These are phyloP conservation scores for Colaptes auratus DNA, from an alignment of 2,113 vertebrate genomes.

Conservation along the genomic window DNA sequence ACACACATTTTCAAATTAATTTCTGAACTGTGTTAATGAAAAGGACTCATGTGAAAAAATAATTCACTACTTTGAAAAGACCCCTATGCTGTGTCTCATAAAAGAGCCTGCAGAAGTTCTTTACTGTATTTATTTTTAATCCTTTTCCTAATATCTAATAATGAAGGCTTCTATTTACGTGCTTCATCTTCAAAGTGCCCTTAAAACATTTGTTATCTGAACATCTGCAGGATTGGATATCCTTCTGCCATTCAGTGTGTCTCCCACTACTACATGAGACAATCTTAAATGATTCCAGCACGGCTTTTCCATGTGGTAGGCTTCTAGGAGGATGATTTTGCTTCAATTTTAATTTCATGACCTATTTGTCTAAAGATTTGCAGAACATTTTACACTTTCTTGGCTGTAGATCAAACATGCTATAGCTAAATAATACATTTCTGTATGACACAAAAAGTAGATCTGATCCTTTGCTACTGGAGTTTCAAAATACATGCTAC, in stretches of 20 bases:
- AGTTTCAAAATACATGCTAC: not conserved
- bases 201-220: conserved; percentile 39
- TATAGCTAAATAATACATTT: not conserved
- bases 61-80: conserved; percentile 9
- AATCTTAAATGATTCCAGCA: not conserved
- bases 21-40: conserved; percentile 24
- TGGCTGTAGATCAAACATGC: not conserved
- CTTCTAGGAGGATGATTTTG: not conserved
- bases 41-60: not conserved
- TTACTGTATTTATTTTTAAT: conserved; percentile 37
- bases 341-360: not conserved
- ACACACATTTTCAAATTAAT: conserved; percentile 19
- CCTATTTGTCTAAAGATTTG: not conserved
- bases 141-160: conserved; percentile 34
- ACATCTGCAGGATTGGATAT: conserved; percentile 5
- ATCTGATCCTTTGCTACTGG: not conserved
- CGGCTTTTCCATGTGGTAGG: not conserved
- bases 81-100: not conserved
- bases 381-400: not conserved
- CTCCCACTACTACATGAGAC: not conserved
- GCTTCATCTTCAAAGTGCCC: conserved; percentile 30
- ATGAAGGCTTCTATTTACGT: conserved; percentile 39
- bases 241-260: not conserved
- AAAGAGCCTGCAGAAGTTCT: conserved; percentile 33
- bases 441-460: not conserved